phyloP scores from a whole-genome alignment of 2,888 invertebrate genomes.

The Acanthoscelides obtectus region DNA sequence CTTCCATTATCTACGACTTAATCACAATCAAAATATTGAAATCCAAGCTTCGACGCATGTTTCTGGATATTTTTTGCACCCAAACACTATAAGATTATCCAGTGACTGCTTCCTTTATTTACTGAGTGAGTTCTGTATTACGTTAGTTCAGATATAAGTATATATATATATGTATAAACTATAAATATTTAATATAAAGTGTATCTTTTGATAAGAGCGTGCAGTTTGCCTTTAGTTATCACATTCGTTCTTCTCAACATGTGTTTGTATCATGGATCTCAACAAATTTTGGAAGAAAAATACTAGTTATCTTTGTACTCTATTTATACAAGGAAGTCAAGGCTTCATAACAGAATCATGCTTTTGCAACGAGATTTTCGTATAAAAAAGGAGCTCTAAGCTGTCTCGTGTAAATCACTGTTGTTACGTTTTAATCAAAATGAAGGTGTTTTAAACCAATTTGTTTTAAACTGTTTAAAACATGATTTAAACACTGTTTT shows the following conservation, averaged over 20 bases:
- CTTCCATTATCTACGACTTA: background rate
- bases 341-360: no score
- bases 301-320: no score
- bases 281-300: background rate
- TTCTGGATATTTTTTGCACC: background rate
- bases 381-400: no score
- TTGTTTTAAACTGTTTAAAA: no score
- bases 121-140: background rate
- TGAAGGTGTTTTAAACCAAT: no score
- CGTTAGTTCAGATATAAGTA: background rate
- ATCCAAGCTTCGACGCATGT: background rate
- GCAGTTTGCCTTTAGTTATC: background rate
- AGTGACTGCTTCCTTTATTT: background rate
- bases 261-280: background rate
- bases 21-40: background rate
- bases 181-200: background rate
- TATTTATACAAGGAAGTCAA: no score
- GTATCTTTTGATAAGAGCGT: background rate
- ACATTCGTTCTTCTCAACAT: background rate
- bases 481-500: no score
- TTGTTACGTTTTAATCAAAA: no score
- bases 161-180: no score
- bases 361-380: no score
- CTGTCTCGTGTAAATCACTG: no score
- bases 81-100: background rate